Base-by-base conservation (phyloP, 2,113 vertebrate species). In the Gallinago undulata region DNA sequence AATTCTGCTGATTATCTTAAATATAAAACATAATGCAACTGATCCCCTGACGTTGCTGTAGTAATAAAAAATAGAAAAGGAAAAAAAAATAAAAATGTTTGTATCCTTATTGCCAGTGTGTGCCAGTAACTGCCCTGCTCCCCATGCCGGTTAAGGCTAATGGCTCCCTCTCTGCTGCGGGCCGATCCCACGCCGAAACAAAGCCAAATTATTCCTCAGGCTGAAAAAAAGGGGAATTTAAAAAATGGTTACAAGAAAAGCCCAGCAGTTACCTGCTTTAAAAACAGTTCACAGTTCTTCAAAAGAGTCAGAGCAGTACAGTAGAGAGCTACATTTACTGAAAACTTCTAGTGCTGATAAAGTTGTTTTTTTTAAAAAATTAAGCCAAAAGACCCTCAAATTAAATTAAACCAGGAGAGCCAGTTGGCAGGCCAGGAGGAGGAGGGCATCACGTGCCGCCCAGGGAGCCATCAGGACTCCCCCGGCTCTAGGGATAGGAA, bases 11-110 rank as follows among this genome's bases (percentile, higher is more conserved):
- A 91, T 86, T 93, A 85, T 60, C 77, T 95, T 95, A 95, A 92
- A 96, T 96, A 96, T 24, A 96, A 96, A 96, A 94, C 64, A 83
- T 69, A 94, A 86, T 0, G 79, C 80, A 93, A 93, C 92, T 25
- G 57, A 74, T 94, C 92, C 69, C 69, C 41, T 77, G 80, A 35
- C 48, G 45, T 37, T 74, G 88, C 93, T 64, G 92, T 48, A 92
- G 90, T 96, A 77, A 93, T 95, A 93, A 84, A 96, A 96, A 93
- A 94, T 93, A 97, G 94, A 93, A 95, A 94, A 96, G 69, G 47
- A 21, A 87, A 93, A 93, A 66, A 66, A 64, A 84, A 85, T 63
- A 72, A 47, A 17, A 35, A 74, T 9, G 18, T 35, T 63, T 73
- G 7, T 23, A 31, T 92, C 75, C 84, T 76, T 77, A 78, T 47